Evolutionary conservation across 1,140 invertebrate genomes (phyloP).

Genomic region (Pseudomyrmex dendroicus): DNA sequence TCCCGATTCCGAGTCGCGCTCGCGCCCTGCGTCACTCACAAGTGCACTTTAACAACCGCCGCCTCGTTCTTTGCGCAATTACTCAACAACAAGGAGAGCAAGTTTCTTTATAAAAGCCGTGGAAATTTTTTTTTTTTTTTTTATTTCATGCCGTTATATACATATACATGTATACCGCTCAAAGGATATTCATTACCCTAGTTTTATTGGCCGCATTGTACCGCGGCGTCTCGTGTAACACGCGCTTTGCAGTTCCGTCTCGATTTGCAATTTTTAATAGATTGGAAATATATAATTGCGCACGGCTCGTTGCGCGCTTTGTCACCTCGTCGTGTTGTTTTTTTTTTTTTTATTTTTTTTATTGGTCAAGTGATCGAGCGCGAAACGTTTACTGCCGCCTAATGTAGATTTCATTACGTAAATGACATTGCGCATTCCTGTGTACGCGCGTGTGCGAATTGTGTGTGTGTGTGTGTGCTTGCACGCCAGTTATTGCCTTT

Average conservation of each 20-base stretch:
- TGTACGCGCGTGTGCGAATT: background rate
- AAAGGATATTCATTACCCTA: slow-evolving; percentile 24
- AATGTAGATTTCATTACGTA: slow-evolving; percentile 57
- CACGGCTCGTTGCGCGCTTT: slow-evolving; percentile 13
- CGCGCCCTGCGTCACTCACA: slow-evolving; percentile 11
- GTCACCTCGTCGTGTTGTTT: background rate
- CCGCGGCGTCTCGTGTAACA: slow-evolving; percentile 11
- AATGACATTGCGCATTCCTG: slow-evolving; percentile 50
- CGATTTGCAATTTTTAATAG: slow-evolving; percentile 43
- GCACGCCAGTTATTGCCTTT: slow-evolving; percentile 28
- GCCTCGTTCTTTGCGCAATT: slow-evolving; percentile 1
- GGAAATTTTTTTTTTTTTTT: slow-evolving; percentile 23
- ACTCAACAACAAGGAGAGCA: slow-evolving; percentile 2
- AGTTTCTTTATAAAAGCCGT: slow-evolving; percentile 18
- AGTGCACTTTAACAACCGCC: slow-evolving; percentile 7
- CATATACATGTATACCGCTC: background rate
- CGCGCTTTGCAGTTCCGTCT: slow-evolving; percentile 22
- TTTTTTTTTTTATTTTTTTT: background rate
- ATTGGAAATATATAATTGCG: slow-evolving; percentile 35
- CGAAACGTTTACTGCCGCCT: background rate
- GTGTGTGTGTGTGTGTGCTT: too few species aligned
- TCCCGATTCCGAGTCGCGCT: background rate
- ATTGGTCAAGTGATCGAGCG: slow-evolving; percentile 21
- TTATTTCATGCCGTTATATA: too few species aligned
- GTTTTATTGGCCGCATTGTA: slow-evolving; percentile 15